Conservation (phyloP, 2,113 vertebrate genomes). For the Penelope pileata region DNA sequence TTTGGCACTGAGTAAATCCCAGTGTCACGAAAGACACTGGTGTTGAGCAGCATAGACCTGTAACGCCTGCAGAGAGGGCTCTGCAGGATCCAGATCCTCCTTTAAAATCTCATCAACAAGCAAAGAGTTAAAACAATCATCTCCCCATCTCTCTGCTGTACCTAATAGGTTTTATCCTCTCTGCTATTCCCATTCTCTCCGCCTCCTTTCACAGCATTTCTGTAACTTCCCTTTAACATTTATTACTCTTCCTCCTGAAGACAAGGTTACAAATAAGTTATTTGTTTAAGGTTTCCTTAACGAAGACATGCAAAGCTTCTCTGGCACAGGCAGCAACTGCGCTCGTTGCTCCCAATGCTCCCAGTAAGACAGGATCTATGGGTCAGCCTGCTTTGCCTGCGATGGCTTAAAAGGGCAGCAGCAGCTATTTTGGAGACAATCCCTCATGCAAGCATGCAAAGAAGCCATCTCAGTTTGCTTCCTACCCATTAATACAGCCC, state of each 20-base stretch:
- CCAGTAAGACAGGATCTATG: not conserved
- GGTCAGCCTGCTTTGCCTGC: not conserved
- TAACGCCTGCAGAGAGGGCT: not conserved
- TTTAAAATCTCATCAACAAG: not conserved
- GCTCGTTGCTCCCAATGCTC: not conserved
- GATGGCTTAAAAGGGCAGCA: not conserved
- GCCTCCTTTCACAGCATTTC: not conserved
- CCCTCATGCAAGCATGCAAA: not conserved
- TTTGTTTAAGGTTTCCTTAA: not conserved
- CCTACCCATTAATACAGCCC: not conserved
- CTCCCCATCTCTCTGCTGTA: not conserved
- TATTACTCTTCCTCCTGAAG: not conserved
- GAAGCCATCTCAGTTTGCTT: not conserved
- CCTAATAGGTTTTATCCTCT: not conserved
- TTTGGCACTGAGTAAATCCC: not conserved
- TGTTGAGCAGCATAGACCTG: not conserved
- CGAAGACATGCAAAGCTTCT: accelerated
- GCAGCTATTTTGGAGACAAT: not conserved
- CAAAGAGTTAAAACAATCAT: not conserved
- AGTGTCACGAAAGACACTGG: not conserved
- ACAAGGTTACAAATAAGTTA: not conserved
- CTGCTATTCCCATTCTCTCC: not conserved
- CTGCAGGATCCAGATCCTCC: not conserved
- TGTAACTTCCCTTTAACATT: not conserved
- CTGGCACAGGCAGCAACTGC: not conserved